Evolutionary conservation across 2,888 invertebrate genomes (phyloP).

Genomic region (Macaria liturata): DNA sequence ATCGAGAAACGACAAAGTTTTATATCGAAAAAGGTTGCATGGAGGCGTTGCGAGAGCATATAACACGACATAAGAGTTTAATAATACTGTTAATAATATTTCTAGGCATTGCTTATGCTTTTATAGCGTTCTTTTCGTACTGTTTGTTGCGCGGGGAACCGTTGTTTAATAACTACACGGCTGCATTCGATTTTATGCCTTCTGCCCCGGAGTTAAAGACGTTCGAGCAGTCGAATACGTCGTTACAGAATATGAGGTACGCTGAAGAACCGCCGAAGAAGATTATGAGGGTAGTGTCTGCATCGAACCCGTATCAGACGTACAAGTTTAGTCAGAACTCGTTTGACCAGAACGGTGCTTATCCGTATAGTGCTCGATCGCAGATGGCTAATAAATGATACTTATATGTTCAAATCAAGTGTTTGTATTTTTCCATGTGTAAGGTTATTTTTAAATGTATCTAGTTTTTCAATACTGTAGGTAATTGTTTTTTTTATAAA

Average conservation of each 20-base stretch:
- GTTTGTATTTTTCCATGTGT: no score
- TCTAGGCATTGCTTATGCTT: conserved; percentile 43
- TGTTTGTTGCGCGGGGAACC: conserved; percentile 65
- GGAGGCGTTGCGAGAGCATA: conserved; percentile 48
- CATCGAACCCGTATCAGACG: conserved; percentile 60
- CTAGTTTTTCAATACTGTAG: no score
- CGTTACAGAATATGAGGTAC: conserved; percentile 58
- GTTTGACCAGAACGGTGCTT: conserved; percentile 33
- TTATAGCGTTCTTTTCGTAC: conserved; percentile 61
- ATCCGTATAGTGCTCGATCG: conserved; percentile 35
- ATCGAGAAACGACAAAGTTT: conserved; percentile 36
- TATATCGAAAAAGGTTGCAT: conserved; percentile 60
- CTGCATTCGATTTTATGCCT: conserved; percentile 38
- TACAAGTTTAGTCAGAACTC: conserved; percentile 56
- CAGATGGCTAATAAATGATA: conserved; percentile 26
- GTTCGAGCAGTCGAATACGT: conserved; percentile 41
- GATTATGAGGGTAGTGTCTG: conserved; percentile 65
- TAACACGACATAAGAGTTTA: conserved; percentile 51
- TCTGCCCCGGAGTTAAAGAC: conserved; percentile 26
- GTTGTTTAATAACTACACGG: conserved; percentile 48
- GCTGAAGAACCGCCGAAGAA: conserved; percentile 64
- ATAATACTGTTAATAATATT: conserved; percentile 57
- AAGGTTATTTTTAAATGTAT: no score
- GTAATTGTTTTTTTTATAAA: no score
- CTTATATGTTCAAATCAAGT: no score